Conservation (phyloP, 2,888 invertebrate genomes). For the Luffia ferchaultella region DNA sequence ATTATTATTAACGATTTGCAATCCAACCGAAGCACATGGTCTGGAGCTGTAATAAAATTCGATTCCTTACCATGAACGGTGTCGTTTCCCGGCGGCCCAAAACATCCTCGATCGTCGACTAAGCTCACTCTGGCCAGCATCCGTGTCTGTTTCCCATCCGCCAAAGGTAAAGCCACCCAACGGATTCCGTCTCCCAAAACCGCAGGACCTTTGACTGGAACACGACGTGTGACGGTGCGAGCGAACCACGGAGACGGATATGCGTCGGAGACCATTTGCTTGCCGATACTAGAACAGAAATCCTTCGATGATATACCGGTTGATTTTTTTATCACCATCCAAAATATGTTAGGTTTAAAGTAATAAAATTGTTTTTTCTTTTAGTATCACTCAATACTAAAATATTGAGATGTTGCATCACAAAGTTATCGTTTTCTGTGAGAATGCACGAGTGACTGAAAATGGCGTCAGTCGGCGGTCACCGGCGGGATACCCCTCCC, state of each 20-base stretch:
- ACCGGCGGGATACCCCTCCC: too few relatives aligned
- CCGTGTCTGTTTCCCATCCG: conserved; percentile 28
- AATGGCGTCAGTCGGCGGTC: too few relatives aligned
- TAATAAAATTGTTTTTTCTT: background rate
- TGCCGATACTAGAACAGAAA: conserved; percentile 33
- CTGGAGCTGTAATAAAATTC: too few relatives aligned
- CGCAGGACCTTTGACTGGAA: conserved; percentile 31
- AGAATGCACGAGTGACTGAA: too few relatives aligned
- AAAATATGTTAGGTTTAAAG: background rate
- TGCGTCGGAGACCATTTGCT: conserved; percentile 46
- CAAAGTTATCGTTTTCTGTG: too few relatives aligned
- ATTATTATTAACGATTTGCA: too few relatives aligned
- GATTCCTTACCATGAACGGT: conserved; percentile 40
- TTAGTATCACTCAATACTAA: too few relatives aligned
- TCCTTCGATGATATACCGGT: too few relatives aligned
- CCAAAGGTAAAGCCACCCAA: conserved; percentile 33
- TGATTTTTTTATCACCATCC: too few relatives aligned
- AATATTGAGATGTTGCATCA: too few relatives aligned
- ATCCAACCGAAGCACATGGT: too few relatives aligned
- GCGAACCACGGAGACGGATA: conserved; percentile 47
- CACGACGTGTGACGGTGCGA: conserved; percentile 28
- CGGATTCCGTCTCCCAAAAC: conserved; percentile 26
- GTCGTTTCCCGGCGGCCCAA: conserved; percentile 43
- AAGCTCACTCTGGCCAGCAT: conserved; percentile 41
- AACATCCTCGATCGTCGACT: conserved; percentile 41